A percentile compares a stretch with the other conserved stretches of the same genome.
These are phyloP conservation scores for Harmothoe impar DNA, from an alignment of 2,888 invertebrate genomes.

Conservation along the genomic window DNA sequence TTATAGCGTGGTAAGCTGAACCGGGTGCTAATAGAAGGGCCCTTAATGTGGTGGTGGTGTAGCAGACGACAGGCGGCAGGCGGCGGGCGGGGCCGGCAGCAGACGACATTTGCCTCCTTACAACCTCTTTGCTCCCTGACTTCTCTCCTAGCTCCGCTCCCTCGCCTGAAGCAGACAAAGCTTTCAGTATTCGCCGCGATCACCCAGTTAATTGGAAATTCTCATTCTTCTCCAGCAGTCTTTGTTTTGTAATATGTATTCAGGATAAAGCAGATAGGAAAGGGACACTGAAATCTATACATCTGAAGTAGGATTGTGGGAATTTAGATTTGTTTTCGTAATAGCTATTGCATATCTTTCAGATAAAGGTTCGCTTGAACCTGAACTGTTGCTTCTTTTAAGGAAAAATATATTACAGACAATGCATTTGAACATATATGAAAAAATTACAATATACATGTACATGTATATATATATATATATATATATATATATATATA, in stretches of 20 bases:
- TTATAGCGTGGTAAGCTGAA: constrained; percentile 51
- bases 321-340: too few species aligned
- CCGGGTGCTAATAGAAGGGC: constrained; percentile 44
- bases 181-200: not conserved
- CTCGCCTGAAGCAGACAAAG: not conserved
- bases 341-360: too few species aligned
- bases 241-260: constrained; percentile 21
- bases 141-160: not conserved
- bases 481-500: too few species aligned
- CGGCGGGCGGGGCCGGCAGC: constrained; percentile 11
- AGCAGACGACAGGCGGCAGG: not conserved
- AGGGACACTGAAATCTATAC: too few species aligned
- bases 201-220: constrained; percentile 8
- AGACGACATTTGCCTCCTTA: not conserved
- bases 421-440: too few species aligned
- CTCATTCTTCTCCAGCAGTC: not conserved
- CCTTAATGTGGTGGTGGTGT: constrained; percentile 38
- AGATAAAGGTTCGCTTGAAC: too few species aligned
- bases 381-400: too few species aligned
- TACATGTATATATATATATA: too few species aligned
- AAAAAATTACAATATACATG: too few species aligned
- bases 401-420: too few species aligned
- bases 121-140: constrained; percentile 22
- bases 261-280: too few species aligned
- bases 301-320: too few species aligned